Evolutionary conservation across 2,113 vertebrate genomes (phyloP), one percentile per base, ranked within the genome.

Genomic region (Takifugu bimaculatus): DNA sequence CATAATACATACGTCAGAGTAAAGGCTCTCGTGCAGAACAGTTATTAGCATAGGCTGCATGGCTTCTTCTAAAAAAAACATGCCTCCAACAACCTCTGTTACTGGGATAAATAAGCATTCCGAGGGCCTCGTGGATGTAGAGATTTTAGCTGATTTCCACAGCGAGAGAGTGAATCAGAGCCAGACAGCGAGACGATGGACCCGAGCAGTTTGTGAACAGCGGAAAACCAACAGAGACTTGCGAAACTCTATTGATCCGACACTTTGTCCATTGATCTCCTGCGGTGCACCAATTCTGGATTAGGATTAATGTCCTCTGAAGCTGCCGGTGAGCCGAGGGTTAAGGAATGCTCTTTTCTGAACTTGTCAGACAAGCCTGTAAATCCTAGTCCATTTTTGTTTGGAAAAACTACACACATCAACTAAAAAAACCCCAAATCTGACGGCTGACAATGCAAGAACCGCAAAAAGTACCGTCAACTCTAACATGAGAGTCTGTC

Each of bases 171-270:
- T 39, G 35, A 39, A 70, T 55, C 51, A 76, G 62, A 45, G 44
- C 13, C 5, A 64, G 58, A 68, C 43, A 60, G 28, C 51, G 43
- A 43, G 28, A 32, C 43, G 29, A 39, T 20, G 55, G 26, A 65
- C 58, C 9, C 5, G 35, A 47, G 60, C 27, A 62, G 50, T 77
- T 83, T 65, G 45, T 69, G 60, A 56, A 60, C 13, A 44, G 44
- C 25, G 25, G 45, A 74, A 75, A 85, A 82, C 65, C 56, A 71
- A 84, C 68, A 65, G 77, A 79, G 72, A 83, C 82, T 68, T 77
- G 78, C 82, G 70, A 83, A 78, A 75, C 72, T 68, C 60, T 85
- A 88, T 89, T 80, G 83, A 86, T 88, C 83, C 79, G 64, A 64
- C 56, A 68, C 68, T 81, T 74, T 57, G 58, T 60, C 63, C 66